Percentiles rank a stretch among this genome's conserved stretches.
phyloP scores from a whole-genome alignment of 2,797 vertebrate species.

The Lateolabrax maculatus region DNA sequence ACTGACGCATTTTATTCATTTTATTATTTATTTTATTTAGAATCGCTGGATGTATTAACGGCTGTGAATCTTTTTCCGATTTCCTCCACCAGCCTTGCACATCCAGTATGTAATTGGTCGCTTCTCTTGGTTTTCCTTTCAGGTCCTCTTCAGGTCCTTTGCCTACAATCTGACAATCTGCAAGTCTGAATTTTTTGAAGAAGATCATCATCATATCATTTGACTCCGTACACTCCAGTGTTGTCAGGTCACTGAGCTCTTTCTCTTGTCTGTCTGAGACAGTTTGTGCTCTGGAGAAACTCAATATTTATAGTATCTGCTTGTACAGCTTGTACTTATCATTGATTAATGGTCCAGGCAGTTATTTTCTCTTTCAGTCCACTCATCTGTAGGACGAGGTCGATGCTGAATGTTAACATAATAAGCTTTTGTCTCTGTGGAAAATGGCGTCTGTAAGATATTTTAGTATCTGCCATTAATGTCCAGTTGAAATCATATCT shows the following conservation, averaged over 20 bases:
- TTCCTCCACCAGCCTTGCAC: not conserved
- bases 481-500: slow-evolving; percentile 32
- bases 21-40: not conserved
- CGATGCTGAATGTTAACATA: slow-evolving; percentile 31
- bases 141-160: not conserved
- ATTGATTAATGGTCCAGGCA: not conserved
- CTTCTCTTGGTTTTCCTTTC: not conserved
- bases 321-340: not conserved
- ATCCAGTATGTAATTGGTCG: not conserved
- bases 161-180: not conserved
- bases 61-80: not conserved
- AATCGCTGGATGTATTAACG: not conserved
- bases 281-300: slow-evolving; percentile 10
- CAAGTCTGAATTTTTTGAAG: not conserved
- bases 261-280: slow-evolving; percentile 1
- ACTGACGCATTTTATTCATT: not conserved
- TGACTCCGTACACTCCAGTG: no score
- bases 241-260: not conserved
- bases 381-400: slow-evolving; percentile 10
- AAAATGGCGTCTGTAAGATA: not conserved
- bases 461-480: slow-evolving; percentile 37
- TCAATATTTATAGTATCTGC: slow-evolving; percentile 26
- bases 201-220: no score
- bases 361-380: slow-evolving; percentile 13
- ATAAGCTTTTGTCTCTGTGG: slow-evolving; percentile 23